Evolutionary conservation across 2,888 invertebrate genomes (phyloP).

Genomic region (Mechanitis mazaeus): DNA sequence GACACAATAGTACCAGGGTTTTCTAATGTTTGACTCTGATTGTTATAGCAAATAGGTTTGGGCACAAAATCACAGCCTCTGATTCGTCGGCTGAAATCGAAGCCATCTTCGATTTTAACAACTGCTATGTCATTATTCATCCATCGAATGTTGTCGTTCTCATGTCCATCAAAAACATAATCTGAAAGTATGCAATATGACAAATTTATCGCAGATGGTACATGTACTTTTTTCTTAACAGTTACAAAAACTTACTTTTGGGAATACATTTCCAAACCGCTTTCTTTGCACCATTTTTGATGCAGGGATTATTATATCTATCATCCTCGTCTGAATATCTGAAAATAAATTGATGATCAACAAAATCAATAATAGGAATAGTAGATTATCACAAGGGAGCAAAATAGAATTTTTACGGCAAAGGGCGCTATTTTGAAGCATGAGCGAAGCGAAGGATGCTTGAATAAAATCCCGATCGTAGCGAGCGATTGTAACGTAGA

Average conservation of each 20-base stretch:
- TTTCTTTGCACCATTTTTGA: constrained; percentile 64
- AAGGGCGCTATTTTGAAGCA: too few relatives aligned
- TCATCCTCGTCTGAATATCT: constrained; percentile 61
- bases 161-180: constrained; percentile 63
- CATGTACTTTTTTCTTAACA: background rate
- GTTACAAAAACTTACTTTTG: constrained; percentile 48
- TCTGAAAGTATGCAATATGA: constrained; percentile 35
- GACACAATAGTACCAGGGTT: constrained; percentile 50
- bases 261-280: constrained; percentile 68
- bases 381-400: too few relatives aligned
- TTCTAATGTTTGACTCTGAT: constrained; percentile 57
- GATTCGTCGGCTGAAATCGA: constrained; percentile 55
- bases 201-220: background rate
- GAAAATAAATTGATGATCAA: constrained; percentile 14
- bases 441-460: too few relatives aligned
- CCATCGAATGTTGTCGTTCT: constrained; percentile 66
- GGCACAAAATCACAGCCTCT: constrained; percentile 62
- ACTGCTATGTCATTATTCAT: constrained; percentile 69
- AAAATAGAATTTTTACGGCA: too few relatives aligned
- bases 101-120: constrained; percentile 61
- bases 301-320: constrained; percentile 55
- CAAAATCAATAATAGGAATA: background rate
- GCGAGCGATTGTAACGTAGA: too few relatives aligned
- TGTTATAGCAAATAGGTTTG: constrained; percentile 59
- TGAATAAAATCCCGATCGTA: too few relatives aligned